A percentile compares a stretch with the other conserved stretches of the same genome.
Evolutionary conservation across 2,888 invertebrate species (phyloP).

Genomic region (Chloroclysta siterata): DNA sequence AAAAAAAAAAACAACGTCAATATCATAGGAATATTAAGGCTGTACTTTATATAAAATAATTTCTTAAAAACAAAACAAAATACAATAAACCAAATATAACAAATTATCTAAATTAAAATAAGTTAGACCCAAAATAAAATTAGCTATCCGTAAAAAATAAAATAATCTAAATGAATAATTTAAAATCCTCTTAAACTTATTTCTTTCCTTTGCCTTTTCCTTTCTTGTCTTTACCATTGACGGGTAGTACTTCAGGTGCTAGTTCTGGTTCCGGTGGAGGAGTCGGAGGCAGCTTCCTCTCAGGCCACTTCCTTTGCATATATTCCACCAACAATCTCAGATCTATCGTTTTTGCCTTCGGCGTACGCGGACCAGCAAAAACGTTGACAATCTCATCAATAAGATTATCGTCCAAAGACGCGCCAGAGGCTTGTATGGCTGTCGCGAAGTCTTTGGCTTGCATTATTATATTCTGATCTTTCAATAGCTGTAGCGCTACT

Average conservation of each 20-base stretch:
- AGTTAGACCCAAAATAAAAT: constrained; percentile 12
- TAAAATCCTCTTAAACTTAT: constrained; percentile 13
- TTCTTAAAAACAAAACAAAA: constrained; percentile 14
- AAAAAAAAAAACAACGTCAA: background rate
- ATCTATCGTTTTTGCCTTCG: constrained; percentile 57
- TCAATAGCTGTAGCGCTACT: constrained; percentile 53
- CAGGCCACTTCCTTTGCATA: constrained; percentile 67
- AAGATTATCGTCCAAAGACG: constrained; percentile 54
- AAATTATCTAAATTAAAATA: constrained; percentile 13
- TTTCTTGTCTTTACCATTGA: constrained; percentile 16
- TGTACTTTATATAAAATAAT: constrained; percentile 5
- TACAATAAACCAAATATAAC: constrained; percentile 9
- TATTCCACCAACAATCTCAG: constrained; percentile 56
- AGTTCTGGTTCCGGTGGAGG: constrained; percentile 54
- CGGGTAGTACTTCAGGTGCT: constrained; percentile 2
- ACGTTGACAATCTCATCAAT: constrained; percentile 53
- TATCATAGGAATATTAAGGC: background rate
- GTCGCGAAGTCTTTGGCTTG: constrained; percentile 49
- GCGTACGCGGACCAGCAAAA: constrained; percentile 54
- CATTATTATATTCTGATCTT: constrained; percentile 51
- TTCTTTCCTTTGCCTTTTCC: constrained; percentile 28
- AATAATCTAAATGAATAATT: constrained; percentile 2
- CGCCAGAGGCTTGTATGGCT: constrained; percentile 43
- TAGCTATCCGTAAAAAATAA: constrained; percentile 20
- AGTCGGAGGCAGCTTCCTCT: constrained; percentile 60